Conservation (phyloP, 2,888 invertebrate species). For the Sphinx pinastri region DNA sequence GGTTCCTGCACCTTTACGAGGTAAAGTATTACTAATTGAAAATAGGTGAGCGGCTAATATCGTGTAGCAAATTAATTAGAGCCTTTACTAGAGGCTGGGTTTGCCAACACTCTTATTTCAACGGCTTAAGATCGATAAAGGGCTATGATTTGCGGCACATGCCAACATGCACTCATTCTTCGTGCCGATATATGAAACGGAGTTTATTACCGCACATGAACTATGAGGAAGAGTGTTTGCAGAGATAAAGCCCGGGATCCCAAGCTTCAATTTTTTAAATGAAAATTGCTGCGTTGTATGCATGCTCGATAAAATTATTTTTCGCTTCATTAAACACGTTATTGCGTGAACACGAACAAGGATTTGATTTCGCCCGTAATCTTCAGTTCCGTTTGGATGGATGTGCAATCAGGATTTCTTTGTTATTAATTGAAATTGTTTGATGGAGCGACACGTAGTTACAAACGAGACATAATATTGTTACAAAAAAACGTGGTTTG, state of each 20-base stretch:
- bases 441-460: too few relatives aligned
- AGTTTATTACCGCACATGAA: constrained; percentile 23
- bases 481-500: too few relatives aligned
- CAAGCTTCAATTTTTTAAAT: constrained; percentile 12
- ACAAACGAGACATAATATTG: too few relatives aligned
- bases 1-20: not conserved
- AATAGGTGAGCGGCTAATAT: not conserved
- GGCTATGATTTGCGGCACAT: constrained; percentile 10
- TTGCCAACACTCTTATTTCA: not conserved
- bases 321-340: constrained; percentile 6
- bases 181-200: constrained; percentile 9
- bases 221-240: constrained; percentile 18
- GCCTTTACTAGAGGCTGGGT: not conserved
- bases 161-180: constrained; percentile 19
- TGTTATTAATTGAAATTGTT: not conserved
- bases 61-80: constrained; percentile 9
- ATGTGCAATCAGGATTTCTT: not conserved
- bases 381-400: not conserved
- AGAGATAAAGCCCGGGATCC: constrained; percentile 12
- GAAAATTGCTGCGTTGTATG: constrained; percentile 4
- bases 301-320: constrained; percentile 1
- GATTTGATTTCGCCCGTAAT: not conserved
- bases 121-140: constrained; percentile 7
- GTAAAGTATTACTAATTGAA: not conserved
- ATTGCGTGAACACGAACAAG: not conserved